Evolutionary conservation across 2,113 vertebrate genomes (phyloP).

Genomic region (Falcunculus frontatus): DNA sequence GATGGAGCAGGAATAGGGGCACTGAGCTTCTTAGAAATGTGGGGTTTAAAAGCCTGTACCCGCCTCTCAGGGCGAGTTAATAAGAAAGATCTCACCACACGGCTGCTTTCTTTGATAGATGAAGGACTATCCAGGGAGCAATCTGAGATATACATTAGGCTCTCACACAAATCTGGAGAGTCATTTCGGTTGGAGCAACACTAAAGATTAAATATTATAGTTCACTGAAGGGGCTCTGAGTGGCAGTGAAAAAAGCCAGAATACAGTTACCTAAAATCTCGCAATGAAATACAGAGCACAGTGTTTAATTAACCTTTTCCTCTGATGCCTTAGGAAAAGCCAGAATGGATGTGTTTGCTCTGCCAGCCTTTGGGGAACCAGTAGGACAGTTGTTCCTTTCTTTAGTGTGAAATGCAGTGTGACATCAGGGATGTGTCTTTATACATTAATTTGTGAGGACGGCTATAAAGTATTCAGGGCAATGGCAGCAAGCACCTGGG

Average conservation of each 20-base stretch:
- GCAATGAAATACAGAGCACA: background rate
- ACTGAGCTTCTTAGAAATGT: background rate
- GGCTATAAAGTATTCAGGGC: background rate
- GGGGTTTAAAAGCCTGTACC: background rate
- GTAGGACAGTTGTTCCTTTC: background rate
- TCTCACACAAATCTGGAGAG: constrained; percentile 29
- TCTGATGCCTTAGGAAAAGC: constrained; percentile 44
- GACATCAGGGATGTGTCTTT: background rate
- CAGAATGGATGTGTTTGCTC: background rate
- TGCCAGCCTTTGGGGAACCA: background rate
- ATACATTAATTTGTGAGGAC: background rate
- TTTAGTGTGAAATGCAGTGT: constrained; percentile 27
- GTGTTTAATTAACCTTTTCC: constrained; percentile 53
- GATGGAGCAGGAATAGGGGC: background rate
- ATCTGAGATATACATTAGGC: constrained; percentile 36
- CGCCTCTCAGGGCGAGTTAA: background rate
- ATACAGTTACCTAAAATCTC: constrained; percentile 19
- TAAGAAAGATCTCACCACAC: constrained; percentile 27
- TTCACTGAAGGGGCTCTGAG: constrained; percentile 13
- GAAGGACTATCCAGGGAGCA: constrained; percentile 19
- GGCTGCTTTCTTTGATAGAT: constrained; percentile 25
- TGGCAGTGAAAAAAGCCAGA: constrained; percentile 58
- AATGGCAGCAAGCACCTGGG: background rate
- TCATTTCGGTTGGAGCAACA: constrained; percentile 27
- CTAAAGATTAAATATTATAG: constrained; percentile 44